Conservation (phyloP, 2,113 vertebrate genomes). For the Myrmecophaga tridactyla region DNA sequence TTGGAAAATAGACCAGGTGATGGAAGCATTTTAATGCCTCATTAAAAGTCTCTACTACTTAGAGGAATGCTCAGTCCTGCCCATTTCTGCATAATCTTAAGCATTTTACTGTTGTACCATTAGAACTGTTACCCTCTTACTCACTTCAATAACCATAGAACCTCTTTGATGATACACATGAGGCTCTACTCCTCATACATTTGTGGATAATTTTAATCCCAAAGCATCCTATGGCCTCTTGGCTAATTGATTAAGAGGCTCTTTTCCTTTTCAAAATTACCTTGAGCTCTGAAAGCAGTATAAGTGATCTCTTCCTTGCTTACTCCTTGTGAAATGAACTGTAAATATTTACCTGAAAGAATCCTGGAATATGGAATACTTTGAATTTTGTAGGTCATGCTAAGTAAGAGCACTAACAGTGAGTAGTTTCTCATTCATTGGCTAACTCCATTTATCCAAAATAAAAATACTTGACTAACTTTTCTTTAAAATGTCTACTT, state of each 20-base stretch:
- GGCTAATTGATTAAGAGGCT: slow-evolving; percentile 51
- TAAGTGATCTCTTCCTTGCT: slow-evolving; percentile 13
- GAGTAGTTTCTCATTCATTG: neutral
- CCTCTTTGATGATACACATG: slow-evolving; percentile 42
- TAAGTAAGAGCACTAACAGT: neutral
- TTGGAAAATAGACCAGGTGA: slow-evolving; percentile 52
- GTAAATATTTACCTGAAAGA: slow-evolving; percentile 40
- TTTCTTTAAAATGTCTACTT: slow-evolving; percentile 51
- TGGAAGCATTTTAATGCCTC: slow-evolving; percentile 40
- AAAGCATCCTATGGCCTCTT: slow-evolving; percentile 32
- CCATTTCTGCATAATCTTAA: slow-evolving; percentile 56
- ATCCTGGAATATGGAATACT: slow-evolving; percentile 19
- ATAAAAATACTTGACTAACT: slow-evolving; percentile 39
- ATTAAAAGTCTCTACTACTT: slow-evolving; percentile 54
- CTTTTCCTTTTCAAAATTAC: slow-evolving; percentile 49
- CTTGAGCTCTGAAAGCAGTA: slow-evolving; percentile 31
- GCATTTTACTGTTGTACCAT: slow-evolving; percentile 18
- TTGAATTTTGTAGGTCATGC: slow-evolving; percentile 13
- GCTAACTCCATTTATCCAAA: neutral
- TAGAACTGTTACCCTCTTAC: slow-evolving; percentile 34
- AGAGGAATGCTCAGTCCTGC: slow-evolving; percentile 52
- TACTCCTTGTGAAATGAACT: slow-evolving; percentile 26
- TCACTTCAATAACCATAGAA: slow-evolving; percentile 44
- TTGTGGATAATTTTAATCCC: slow-evolving; percentile 47
- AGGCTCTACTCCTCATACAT: slow-evolving; percentile 2